Evolutionary conservation across 2,888 invertebrate species (phyloP).

Genomic region (Coecobrya sp.): DNA sequence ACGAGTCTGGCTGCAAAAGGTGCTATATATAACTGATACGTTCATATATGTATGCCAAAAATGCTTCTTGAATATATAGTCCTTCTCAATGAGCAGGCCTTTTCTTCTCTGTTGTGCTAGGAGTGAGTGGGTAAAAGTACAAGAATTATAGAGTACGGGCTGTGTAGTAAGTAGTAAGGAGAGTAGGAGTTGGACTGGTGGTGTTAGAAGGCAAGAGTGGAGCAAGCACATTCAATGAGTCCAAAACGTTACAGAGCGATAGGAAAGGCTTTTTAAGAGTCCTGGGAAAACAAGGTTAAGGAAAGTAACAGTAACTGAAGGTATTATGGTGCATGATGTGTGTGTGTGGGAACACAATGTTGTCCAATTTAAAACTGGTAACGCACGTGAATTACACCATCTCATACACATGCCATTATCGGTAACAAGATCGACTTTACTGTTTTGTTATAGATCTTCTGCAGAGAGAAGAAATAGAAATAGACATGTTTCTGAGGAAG

Average conservation of each 20-base stretch:
- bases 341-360: conserved; percentile 17
- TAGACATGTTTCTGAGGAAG: neutral
- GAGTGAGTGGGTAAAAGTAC: neutral
- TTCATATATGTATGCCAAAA: neutral
- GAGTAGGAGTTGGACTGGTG: neutral
- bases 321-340: conserved; percentile 24
- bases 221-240: conserved; percentile 32
- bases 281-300: conserved; percentile 50
- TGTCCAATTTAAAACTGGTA: conserved; percentile 46
- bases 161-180: neutral
- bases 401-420: conserved; percentile 34
- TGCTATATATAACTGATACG: conserved; percentile 17
- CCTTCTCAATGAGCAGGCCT: neutral
- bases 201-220: neutral
- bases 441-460: neutral
- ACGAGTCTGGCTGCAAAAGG: conserved; percentile 36
- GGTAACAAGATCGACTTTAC: conserved; percentile 36
- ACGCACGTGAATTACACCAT: conserved; percentile 40
- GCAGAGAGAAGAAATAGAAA: neutral
- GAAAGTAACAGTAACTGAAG: conserved; percentile 28
- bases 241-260: conserved; percentile 28
- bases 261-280: conserved; percentile 41
- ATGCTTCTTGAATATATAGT: neutral
- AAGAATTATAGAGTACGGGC: neutral
- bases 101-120: neutral